Evolutionary conservation across 2,888 invertebrate genomes (phyloP), one percentile per base, ranked within the genome.

Genomic region (Callyntrura sp.): DNA sequence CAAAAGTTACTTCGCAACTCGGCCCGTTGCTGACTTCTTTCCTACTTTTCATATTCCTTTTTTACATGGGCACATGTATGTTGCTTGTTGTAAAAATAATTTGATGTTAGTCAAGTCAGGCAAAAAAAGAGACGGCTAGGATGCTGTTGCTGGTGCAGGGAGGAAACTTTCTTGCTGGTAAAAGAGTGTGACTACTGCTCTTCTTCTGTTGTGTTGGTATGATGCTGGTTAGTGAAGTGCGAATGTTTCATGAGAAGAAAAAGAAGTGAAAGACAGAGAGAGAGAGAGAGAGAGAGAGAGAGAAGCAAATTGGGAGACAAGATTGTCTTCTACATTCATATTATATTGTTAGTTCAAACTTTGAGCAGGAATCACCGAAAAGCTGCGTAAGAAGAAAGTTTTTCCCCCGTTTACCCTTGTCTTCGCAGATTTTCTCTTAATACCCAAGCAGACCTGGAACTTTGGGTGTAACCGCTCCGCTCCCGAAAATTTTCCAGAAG

Each of bases 1-100:
- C 85, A 85, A 85, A 73, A 85, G 85, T 85, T 85, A 85, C 62
- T 76, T 76, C 48, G 48, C 73, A 70, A 45, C 57, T 70, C 23
- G 57, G 84, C 84, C 57, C n/a, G 55, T 73, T 20, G 62, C 45
- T 48, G 3, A 35, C 55, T 51, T 20, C 35, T 84, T 45, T 35
- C 17, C 70, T 68, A 17, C 62, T 68, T 68, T 51, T 55, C 68
- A 70, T 84, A 76, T 23, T 76, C 48, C 11, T 48, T 20, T 73
- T 68, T 20, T 73, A 45, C 73, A 23, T 20, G 28, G 20, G 48
- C 23, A 20, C n/a, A 17, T 20, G 17, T 17, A 48, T 23, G 48
- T 5, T 45, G 48, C 73, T 45, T 17, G 60, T 51, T 73, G 23
- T 73, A 48, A 48, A 48, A 73, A 48, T 73, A 73, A 48, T 73